Evolutionary conservation across 2,113 vertebrate species (phyloP), one percentile per base, ranked within the genome.

Genomic region (Dascyllus trimaculatus): DNA sequence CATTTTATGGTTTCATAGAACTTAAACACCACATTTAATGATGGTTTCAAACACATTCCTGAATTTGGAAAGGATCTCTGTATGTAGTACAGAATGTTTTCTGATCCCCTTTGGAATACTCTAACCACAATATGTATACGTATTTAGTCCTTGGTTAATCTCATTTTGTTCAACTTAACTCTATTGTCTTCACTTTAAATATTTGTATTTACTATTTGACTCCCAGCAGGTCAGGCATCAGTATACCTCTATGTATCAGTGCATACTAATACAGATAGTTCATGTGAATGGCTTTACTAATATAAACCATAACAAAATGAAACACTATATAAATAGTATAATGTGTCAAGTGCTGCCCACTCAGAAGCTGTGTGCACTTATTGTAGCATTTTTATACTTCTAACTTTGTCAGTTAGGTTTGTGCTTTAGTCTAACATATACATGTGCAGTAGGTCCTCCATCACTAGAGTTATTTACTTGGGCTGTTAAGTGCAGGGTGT

Each of bases 351-450:
- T 81, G 80, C 72, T 86, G 77, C 85, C 80, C 81, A 73, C 62
- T 84, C 53, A 3, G 66, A 86, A 65, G 70, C 84, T 78, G 64
- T 87, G 80, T 86, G 87, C 86, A 82, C 71, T 74, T 85, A 82
- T 40, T 86, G 92, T 91, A 92, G 92, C 91, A 91, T 90, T 93
- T 90, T 91, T 88, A 78, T 91, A 91, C 68, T 81, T 88, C 78
- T 82, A 78, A 86, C 80, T 68, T 57, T 67, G 82, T 85, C 13
- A 1, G 63, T 52, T 71, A n/a, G 63, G 32, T 85, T 79, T 71
- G 57, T 86, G 85, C 40, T 88, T 78, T 66, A 51, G 66, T 83
- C 76, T 57, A 75, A 82, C 66, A 82, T 63, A 62, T 56, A 68
- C 38, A 17, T 14, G 53, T 66, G 67, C 58, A 71, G 70, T 70